These are phyloP conservation scores for Peromyscus melanophrys DNA, from an alignment of 2,797 vertebrate genomes.

Conservation along the genomic window DNA sequence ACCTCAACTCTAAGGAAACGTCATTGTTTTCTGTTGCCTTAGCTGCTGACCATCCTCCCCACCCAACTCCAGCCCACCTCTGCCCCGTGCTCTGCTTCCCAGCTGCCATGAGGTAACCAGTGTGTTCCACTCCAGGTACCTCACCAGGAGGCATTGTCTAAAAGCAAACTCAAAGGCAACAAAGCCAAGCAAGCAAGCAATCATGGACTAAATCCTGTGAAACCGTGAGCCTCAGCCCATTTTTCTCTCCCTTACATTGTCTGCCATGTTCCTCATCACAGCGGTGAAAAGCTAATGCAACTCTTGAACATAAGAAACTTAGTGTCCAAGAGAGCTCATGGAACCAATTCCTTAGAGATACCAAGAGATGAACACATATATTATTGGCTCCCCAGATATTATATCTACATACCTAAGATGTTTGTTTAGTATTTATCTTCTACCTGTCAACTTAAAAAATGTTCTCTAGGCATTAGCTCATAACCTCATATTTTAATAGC, in stretches of 20 bases:
- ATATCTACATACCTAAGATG: not conserved
- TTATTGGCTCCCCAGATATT: not conserved
- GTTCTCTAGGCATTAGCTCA: not conserved
- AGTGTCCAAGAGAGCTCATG: not conserved
- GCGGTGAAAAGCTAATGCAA: not conserved
- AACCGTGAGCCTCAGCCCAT: not conserved
- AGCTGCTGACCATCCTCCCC: not conserved
- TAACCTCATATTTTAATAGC: not conserved
- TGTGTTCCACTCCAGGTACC: not conserved
- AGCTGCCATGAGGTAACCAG: not conserved
- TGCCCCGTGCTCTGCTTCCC: not conserved
- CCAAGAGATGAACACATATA: not conserved
- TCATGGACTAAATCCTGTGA: not conserved
- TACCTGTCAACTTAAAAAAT: not conserved
- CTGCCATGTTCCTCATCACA: not conserved
- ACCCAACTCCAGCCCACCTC: no score
- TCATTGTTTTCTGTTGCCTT: not conserved
- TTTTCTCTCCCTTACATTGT: not conserved
- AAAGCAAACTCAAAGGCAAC: not conserved
- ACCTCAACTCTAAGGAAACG: not conserved
- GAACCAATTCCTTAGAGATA: not conserved
- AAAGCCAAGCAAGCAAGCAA: not conserved
- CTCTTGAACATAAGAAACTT: not conserved
- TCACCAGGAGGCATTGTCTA: not conserved
- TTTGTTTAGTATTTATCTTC: not conserved